Evolutionary conservation across 1,140 invertebrate species (phyloP), one percentile per base, ranked within the genome.

Genomic region (Euura lappo): DNA sequence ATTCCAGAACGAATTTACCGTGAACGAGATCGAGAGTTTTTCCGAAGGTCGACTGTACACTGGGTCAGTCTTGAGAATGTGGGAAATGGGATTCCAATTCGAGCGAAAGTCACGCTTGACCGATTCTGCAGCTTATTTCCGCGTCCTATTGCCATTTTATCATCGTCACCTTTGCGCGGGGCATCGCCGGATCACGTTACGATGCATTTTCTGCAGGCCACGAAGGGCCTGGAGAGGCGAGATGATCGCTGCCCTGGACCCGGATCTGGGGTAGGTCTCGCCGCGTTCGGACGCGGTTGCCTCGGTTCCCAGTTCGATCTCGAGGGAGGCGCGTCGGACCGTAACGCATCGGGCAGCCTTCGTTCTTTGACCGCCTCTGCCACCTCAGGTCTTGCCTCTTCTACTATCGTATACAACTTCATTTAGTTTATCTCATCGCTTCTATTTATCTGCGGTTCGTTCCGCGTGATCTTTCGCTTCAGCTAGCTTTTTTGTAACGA

Each of bases 161-260:
- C 51, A 60, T 5, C 51, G 51, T 11, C 13, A 60, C 51, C 51
- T 60, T 60, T n/a, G 51, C 8, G 51, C 51, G 51, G 8, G 51
- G 51, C 2, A n/a, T 60, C 51, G 51, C 8, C 51, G 51, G 51
- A 60, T 60, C 51, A n/a, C 51, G 13, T 60, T 60, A 60, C 51
- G 51, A 60, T 60, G 51, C 51, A 60, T n/a, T 60, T 60, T 60
- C 8, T n/a, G 13, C 8, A 60, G 51, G 51, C 13, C 8, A n/a
- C 10, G n/a, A 7, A 51, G 2, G n/a, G 47, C 47, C 7, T 8
- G 47, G 47, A 51, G 10, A 64, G 60, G 60, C 44, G 44, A 68
- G 66, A 68, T 68, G 66, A 68, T 68, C 66, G 66, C 28, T 42
- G 66, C 11, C 66, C 66, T 68, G 42, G 66, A 68, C 66, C 66